Base-by-base conservation (phyloP, 2,888 invertebrate genomes). In the Trypoxylon attenuatum region DNA sequence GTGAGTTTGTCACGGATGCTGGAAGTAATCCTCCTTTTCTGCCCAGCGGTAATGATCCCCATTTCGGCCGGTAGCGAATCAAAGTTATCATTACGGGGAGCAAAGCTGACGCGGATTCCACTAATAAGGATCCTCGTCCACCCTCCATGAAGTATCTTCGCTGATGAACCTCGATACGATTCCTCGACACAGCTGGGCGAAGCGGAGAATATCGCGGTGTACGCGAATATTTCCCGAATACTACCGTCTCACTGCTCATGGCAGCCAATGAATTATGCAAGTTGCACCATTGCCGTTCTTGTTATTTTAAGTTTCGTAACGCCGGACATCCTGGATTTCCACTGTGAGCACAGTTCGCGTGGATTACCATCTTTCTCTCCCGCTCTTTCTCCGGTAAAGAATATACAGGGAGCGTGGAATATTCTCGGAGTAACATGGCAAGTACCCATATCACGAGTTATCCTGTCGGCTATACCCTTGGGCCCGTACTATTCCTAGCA, bases 1-100 rank as follows among this genome's bases (percentile, higher is more conserved):
- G 29, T n/a, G 57, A 59, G 55, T 69, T 64, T 66, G 73, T 74
- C 76, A 66, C 51, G 51, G 61, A 54, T 57, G 60, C 42, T 41
- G 71, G 59, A 60, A 72, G 54, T 70, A 62, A 70, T 72, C 66
- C 58, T 52, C 53, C 46, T 46, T 25, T 29, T 45, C 10, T 54
- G 43, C 46, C 29, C 15, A 49, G 46, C 23, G 49, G 29, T 29
- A 46, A 38, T 41, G 46, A 52, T 42, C 2, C 19, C 29, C 18
- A 10, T 13, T 33, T n/a, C 39, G 21, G 29, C 45, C 25, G 16
- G 8, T 13, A 33, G 13, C 27, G n/a, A 18, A 5, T 25, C 42
- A 10, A 46, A 60, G 33, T 42, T 21, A 8, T 50, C 43, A 46
- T 54, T 45, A 19, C 19, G 15, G 1, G 16, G 0, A 27, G 15